Conservation (phyloP, 2,888 invertebrate genomes). For the Operophtera brumata region DNA sequence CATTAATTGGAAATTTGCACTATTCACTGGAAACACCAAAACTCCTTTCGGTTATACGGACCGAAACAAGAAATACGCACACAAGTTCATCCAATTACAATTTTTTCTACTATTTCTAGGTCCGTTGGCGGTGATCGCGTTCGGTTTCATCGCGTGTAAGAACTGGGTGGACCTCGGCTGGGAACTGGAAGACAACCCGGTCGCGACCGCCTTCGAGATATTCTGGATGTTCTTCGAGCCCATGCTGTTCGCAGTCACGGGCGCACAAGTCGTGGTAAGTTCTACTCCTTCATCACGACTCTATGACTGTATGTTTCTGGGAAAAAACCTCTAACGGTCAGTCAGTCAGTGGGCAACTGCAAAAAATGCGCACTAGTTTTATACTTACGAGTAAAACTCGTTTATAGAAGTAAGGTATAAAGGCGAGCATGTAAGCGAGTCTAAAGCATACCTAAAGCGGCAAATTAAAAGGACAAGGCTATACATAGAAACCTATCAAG, state of each 20-base stretch:
- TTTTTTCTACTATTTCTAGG: slow-evolving; percentile 71
- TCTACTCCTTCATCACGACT: not conserved
- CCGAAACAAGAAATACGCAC: too few relatives aligned
- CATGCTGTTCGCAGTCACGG: slow-evolving; percentile 95
- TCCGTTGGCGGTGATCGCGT: slow-evolving; percentile 90
- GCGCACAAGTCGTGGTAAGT: slow-evolving; percentile 89
- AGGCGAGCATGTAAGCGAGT: too few relatives aligned
- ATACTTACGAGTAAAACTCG: too few relatives aligned
- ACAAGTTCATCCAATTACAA: too few relatives aligned
- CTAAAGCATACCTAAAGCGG: not conserved
- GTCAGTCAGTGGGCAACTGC: too few relatives aligned
- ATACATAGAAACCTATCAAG: slow-evolving; percentile 14
- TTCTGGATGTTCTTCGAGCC: slow-evolving; percentile 99
- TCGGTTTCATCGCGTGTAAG: slow-evolving; percentile 90
- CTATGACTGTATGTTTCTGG: too few relatives aligned
- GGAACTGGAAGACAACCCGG: slow-evolving; percentile 93
- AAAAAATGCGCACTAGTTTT: too few relatives aligned
- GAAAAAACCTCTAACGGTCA: too few relatives aligned
- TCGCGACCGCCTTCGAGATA: slow-evolving; percentile 92
- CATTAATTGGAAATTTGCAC: too few relatives aligned
- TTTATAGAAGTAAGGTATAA: too few relatives aligned
- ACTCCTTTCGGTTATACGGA: too few relatives aligned
- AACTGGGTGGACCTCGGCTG: slow-evolving; percentile 92
- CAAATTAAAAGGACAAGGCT: slow-evolving; percentile 1
- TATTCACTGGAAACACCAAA: too few relatives aligned